A percentile compares a stretch with the other conserved stretches of the same genome.
Evolutionary conservation across 2,113 vertebrate genomes (phyloP).

Genomic region (Scolopax mira): DNA sequence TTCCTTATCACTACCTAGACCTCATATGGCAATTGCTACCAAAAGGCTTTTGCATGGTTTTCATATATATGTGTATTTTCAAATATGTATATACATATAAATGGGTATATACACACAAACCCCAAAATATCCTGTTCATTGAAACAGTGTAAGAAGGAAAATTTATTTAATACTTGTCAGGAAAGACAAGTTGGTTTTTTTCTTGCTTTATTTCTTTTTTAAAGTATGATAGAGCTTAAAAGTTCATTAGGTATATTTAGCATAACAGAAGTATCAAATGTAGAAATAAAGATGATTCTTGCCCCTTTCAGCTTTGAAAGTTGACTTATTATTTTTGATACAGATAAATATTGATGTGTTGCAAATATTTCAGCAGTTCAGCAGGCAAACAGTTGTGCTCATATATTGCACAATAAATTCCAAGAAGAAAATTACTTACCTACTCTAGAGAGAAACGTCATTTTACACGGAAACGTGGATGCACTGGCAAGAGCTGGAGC

Average conservation of each 20-base stretch:
- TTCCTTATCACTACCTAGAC: neutral
- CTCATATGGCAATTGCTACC: neutral
- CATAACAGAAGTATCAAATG: neutral
- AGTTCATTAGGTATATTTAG: neutral
- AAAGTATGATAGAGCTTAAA: neutral
- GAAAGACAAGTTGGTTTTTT: neutral
- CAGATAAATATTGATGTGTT: neutral
- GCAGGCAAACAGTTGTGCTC: neutral
- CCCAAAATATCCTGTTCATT: neutral
- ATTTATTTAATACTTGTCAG: neutral
- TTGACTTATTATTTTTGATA: neutral
- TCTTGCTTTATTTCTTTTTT: neutral
- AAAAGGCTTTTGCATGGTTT: neutral
- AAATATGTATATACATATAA: neutral
- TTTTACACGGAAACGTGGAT: slow-evolving; percentile 52
- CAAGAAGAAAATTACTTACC: neutral
- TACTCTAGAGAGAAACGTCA: slow-evolving; percentile 26
- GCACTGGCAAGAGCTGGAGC: slow-evolving; percentile 55
- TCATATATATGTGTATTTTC: neutral
- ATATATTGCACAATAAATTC: neutral
- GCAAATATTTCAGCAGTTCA: neutral
- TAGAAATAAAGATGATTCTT: neutral
- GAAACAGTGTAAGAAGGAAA: neutral
- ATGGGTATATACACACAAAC: neutral
- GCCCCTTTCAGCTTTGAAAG: neutral